These are phyloP conservation scores for Erpetoichthys calabaricus DNA, from an alignment of 2,797 vertebrate species.

Conservation along the genomic window DNA sequence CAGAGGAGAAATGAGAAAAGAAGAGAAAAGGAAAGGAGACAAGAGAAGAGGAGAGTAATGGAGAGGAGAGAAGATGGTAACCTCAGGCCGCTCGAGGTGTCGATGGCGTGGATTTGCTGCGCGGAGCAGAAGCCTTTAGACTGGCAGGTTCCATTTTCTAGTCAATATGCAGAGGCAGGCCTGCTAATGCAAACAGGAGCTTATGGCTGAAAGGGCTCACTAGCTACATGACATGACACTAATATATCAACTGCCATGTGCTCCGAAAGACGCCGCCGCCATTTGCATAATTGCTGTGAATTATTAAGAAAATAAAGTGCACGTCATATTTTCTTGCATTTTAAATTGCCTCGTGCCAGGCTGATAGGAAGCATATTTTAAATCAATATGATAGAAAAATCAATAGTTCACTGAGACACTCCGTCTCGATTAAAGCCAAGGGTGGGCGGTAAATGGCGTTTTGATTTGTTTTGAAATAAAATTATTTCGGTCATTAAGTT, in stretches of 20 bases:
- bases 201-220: slow-evolving; percentile 4
- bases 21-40: background rate
- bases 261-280: background rate
- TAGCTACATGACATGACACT: slow-evolving; percentile 4
- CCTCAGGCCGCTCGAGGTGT: background rate
- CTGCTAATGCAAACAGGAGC: slow-evolving; percentile 3
- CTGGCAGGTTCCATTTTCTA: background rate
- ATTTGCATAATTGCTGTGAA: slow-evolving; percentile 7
- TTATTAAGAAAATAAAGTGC: slow-evolving; percentile 6
- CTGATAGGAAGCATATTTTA: background rate
- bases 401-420: no score
- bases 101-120: slow-evolving; percentile 2
- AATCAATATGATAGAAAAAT: no score
- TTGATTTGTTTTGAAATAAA: no score
- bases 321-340: background rate
- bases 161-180: background rate
- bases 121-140: background rate
- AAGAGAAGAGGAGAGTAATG: background rate
- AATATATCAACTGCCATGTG: slow-evolving; percentile 5
- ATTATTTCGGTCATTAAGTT: no score
- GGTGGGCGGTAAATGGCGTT: no score
- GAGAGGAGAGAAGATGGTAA: background rate
- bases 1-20: background rate
- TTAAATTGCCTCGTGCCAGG: background rate
- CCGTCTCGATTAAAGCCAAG: no score